These are phyloP conservation scores for Limonius californicus DNA, from an alignment of 1,140 invertebrate genomes.

Conservation along the genomic window DNA sequence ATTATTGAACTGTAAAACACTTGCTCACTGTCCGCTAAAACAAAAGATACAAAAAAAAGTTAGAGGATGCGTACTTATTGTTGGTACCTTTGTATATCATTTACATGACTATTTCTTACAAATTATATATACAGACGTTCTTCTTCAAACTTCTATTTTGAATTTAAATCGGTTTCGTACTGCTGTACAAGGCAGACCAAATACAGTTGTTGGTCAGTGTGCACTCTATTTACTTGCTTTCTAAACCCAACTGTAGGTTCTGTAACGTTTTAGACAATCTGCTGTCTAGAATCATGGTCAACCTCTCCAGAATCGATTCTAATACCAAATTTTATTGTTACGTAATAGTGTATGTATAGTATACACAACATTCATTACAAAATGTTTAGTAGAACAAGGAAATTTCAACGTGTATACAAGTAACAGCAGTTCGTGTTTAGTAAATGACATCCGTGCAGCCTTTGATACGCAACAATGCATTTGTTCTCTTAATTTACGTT, in stretches of 20 bases:
- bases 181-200: neutral
- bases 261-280: neutral
- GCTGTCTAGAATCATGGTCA: neutral
- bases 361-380: constrained; percentile 19
- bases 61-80: neutral
- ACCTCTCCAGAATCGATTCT: neutral
- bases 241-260: neutral
- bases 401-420: constrained; percentile 18
- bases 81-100: neutral
- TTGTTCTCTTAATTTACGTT: neutral
- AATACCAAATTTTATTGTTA: constrained; percentile 4
- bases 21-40: constrained; percentile 6
- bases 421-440: constrained; percentile 14
- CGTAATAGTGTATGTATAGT: constrained; percentile 2
- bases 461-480: neutral
- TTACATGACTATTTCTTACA: neutral
- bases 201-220: neutral
- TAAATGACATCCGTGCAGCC: constrained; percentile 13
- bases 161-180: neutral
- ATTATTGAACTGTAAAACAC: neutral
- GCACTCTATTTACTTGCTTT: constrained; percentile 12
- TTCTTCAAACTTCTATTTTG: neutral
- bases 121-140: neutral
- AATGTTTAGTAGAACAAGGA: constrained; percentile 14
- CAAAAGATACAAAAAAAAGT: constrained; percentile 12